Evolutionary conservation across 2,888 invertebrate genomes (phyloP).

Genomic region (Julus scanicus): DNA sequence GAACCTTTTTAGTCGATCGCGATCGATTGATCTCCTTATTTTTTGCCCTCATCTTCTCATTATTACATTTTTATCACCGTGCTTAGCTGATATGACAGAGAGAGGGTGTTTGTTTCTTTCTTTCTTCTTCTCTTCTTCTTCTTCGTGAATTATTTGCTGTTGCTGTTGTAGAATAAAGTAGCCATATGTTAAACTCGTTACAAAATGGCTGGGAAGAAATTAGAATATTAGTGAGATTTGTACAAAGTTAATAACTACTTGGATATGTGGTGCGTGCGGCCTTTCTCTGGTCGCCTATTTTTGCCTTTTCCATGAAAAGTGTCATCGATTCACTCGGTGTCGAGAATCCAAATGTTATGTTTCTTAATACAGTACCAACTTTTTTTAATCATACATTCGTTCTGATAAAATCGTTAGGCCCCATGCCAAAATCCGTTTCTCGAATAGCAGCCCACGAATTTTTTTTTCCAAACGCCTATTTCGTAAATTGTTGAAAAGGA

Average conservation of each 20-base stretch:
- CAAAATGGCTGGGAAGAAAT: conserved; percentile 33
- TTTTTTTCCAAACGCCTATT: too few species aligned
- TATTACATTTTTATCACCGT: conserved; percentile 30
- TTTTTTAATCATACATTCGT: background rate
- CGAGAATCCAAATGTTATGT: background rate
- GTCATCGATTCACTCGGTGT: background rate
- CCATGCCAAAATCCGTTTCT: background rate
- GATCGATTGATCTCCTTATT: conserved; percentile 19
- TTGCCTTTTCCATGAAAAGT: background rate
- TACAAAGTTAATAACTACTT: background rate
- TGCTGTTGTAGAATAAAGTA: conserved; percentile 33
- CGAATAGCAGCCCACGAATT: too few species aligned
- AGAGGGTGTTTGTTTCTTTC: conserved; percentile 25
- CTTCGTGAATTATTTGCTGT: conserved; percentile 33
- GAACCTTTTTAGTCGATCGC: conserved; percentile 28
- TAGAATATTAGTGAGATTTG: background rate
- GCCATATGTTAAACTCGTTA: conserved; percentile 33
- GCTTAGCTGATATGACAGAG: conserved; percentile 25
- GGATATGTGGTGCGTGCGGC: background rate
- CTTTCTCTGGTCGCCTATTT: too few species aligned
- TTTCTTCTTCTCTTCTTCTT: background rate
- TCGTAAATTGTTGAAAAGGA: too few species aligned
- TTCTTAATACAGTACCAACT: background rate
- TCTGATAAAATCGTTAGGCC: background rate
- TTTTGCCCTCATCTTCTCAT: conserved; percentile 28